A percentile compares a stretch with the other conserved stretches of the same genome.
Evolutionary conservation across 2,113 vertebrate genomes (phyloP).

Genomic region (Trogon melanurus): DNA sequence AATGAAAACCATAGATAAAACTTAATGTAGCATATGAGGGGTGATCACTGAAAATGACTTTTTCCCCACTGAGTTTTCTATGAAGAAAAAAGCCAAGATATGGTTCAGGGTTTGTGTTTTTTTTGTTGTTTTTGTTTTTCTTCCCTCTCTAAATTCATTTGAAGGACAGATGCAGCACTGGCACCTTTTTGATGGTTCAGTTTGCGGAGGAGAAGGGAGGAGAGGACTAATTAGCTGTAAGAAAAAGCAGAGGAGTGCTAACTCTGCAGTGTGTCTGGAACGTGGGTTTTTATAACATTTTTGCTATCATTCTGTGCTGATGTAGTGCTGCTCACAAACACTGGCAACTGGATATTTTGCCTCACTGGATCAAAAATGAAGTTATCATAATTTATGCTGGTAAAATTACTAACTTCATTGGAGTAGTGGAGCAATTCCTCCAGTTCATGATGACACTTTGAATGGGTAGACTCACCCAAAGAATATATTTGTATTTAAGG

Average conservation of each 20-base stretch:
- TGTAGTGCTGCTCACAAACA: background rate
- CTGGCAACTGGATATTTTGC: background rate
- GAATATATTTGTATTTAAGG: background rate
- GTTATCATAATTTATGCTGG: background rate
- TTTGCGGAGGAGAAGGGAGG: background rate
- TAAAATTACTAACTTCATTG: background rate
- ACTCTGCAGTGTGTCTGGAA: background rate
- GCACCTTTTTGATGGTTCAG: background rate
- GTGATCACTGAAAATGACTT: background rate
- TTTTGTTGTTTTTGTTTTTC: background rate
- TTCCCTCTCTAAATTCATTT: background rate
- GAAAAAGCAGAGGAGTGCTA: background rate
- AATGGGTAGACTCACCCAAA: background rate
- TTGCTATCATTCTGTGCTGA: background rate
- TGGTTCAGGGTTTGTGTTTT: no score
- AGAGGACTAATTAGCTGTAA: background rate
- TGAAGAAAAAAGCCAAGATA: background rate
- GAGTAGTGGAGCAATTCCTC: background rate
- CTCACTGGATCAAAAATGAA: background rate
- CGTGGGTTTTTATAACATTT: background rate
- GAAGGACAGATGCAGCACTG: background rate
- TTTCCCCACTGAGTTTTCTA: background rate
- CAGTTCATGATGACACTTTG: background rate
- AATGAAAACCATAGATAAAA: background rate
- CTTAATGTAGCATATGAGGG: background rate